Evolutionary conservation across 2,888 invertebrate species (phyloP).

Genomic region (Drosophila picticornis): DNA sequence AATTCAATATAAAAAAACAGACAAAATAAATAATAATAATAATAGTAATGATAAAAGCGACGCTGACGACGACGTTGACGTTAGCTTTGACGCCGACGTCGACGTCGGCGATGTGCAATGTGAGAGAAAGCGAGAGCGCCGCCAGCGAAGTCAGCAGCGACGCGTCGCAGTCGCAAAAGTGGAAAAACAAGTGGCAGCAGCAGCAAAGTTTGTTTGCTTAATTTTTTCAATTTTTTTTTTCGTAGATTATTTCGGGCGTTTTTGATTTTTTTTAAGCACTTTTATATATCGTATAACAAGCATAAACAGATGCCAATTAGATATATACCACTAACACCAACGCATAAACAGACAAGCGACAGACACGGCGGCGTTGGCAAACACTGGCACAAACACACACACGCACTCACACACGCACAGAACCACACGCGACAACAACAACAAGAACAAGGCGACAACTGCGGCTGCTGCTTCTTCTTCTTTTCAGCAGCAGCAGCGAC

Average conservation of each 20-base stretch:
- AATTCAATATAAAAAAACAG: conserved; percentile 31
- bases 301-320: conserved; percentile 62
- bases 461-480: conserved; percentile 15
- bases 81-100: conserved; percentile 8
- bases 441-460: conserved; percentile 40
- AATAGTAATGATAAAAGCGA: conserved; percentile 56
- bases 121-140: conserved; percentile 63
- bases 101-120: conserved; percentile 50
- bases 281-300: conserved; percentile 26
- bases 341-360: conserved; percentile 35
- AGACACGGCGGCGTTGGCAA: conserved; percentile 64
- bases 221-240: conserved; percentile 24
- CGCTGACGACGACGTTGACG: conserved; percentile 18
- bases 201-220: conserved; percentile 39
- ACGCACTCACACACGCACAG: conserved; percentile 21
- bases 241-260: conserved; percentile 11
- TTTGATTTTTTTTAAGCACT: conserved; percentile 32
- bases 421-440: conserved; percentile 55
- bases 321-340: conserved; percentile 41
- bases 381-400: conserved; percentile 37
- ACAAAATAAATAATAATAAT: conserved; percentile 20
- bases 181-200: conserved; percentile 67
- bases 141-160: conserved; percentile 23
- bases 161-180: conserved; percentile 57
- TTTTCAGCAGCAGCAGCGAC: conserved; percentile 24